phyloP scores from a whole-genome alignment of 2,888 invertebrate genomes.

The Pecten maximus region DNA sequence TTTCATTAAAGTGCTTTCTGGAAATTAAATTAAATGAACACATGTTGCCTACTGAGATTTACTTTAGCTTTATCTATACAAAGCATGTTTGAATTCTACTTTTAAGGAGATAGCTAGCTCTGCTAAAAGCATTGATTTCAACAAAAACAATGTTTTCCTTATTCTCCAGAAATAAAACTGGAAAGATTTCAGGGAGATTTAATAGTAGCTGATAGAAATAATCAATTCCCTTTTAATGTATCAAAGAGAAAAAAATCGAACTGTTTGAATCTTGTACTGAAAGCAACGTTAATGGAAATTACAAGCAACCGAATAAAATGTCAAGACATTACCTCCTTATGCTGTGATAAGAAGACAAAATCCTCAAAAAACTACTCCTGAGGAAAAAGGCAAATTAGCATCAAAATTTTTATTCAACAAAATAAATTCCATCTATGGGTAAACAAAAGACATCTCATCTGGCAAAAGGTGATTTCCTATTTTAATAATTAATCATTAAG shows the following conservation, averaged over 20 bases:
- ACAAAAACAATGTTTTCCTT: not conserved
- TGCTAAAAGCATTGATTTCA: not conserved
- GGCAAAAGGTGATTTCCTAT: not conserved
- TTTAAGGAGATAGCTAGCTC: too few relatives aligned
- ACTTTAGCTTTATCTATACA: too few relatives aligned
- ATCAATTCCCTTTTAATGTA: not conserved
- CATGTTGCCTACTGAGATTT: not conserved
- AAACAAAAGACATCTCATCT: not conserved
- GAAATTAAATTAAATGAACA: not conserved
- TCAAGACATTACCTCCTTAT: slow-evolving; percentile 43
- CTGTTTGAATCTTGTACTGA: not conserved
- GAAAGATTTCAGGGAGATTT: not conserved
- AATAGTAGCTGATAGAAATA: not conserved
- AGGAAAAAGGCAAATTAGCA: slow-evolving; percentile 41
- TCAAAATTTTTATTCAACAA: not conserved
- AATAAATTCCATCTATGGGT: not conserved
- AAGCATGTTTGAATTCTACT: too few relatives aligned
- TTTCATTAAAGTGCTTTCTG: not conserved
- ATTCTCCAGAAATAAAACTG: not conserved
- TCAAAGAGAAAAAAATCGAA: not conserved
- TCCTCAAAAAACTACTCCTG: slow-evolving; percentile 53
- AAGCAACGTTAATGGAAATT: not conserved
- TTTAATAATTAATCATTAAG: too few relatives aligned
- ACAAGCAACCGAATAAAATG: slow-evolving; percentile 17
- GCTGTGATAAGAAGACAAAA: slow-evolving; percentile 47